Evolutionary conservation across 2,113 vertebrate species (phyloP), one percentile per base, ranked within the genome.

Genomic region (Pampusana beccarii): DNA sequence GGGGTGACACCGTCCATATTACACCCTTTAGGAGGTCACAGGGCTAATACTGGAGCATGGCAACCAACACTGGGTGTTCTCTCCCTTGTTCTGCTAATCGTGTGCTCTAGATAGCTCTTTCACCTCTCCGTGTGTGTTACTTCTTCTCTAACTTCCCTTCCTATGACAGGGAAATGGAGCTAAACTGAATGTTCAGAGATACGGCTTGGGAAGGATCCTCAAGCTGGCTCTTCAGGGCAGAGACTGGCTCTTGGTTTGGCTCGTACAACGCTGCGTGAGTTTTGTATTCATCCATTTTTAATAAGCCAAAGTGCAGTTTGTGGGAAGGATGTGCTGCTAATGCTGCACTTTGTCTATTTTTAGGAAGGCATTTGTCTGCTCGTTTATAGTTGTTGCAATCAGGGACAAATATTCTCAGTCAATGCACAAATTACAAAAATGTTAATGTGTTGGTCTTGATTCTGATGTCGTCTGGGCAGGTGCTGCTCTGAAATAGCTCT

Each of bases 301-400:
- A 95, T 50, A 60, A 18, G 38, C 16, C 12, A 21, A 75, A 93
- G 46, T 64, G 66, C 58, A 56, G n/a, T 10, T 29, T 66, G 71
- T 48, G 67, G 66, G 64, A 46, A 88, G 72, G 60, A 67, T 56
- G 24, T 36, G 16, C 34, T 77, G n/a, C 67, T 83, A 60, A 80
- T 88, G 90, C 75, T 92, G 60, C 71, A 16, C 67, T 93, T n/a
- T 25, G 11, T 17, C 81, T 96, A 82, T 92, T 94, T 92, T 93
- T 94, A 90, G 88, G 60, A 42, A 82, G 57, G 40, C 13, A 4
- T 53, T 88, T 57, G 10, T 40, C 58, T 91, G 44, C 53, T 82
- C 44, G 1, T 88, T 90, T 92, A 40, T 57, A 58, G 26, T 26
- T 95, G 81, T 29, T 83, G 42, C 64, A 36, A 9, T 65, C 1